A percentile compares a stretch with the other conserved stretches of the same genome.
These are phyloP conservation scores for Himalopsyche japonica DNA, from an alignment of 2,888 invertebrate species.

Conservation along the genomic window DNA sequence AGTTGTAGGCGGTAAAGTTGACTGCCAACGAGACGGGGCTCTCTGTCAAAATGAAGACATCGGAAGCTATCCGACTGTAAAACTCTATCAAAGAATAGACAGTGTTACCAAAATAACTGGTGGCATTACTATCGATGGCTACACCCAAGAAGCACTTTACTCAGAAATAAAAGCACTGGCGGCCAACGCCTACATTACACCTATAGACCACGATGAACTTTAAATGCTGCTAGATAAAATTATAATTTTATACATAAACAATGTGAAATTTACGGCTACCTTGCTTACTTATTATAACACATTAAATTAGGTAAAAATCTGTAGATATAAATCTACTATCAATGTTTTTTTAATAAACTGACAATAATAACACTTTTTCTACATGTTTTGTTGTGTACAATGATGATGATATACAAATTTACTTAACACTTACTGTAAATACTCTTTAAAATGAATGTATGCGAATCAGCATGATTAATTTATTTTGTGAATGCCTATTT, in stretches of 20 bases:
- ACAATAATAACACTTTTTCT: background rate
- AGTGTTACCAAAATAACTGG: constrained; percentile 37
- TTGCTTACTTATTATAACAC: background rate
- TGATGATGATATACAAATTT: background rate
- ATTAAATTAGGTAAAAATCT: background rate
- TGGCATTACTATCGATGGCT: constrained; percentile 42
- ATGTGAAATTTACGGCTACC: background rate
- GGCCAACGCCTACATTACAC: constrained; percentile 35
- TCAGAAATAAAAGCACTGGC: constrained; percentile 27
- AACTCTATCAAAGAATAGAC: constrained; percentile 44
- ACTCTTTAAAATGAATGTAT: background rate
- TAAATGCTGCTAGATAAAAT: constrained; percentile 8
- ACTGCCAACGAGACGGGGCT: constrained; percentile 52
- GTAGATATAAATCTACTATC: background rate
- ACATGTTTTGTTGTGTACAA: background rate
- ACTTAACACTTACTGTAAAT: background rate
- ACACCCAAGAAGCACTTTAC: constrained; percentile 30
- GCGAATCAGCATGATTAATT: background rate
- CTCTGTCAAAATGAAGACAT: constrained; percentile 55
- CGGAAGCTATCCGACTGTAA: constrained; percentile 51
- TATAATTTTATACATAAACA: background rate
- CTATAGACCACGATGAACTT: constrained; percentile 37
- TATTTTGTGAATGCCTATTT: background rate
- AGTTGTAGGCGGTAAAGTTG: constrained; percentile 53
- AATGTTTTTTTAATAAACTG: background rate